Percentiles rank a stretch among this genome's conserved stretches.
These are phyloP conservation scores for Heloderma charlesbogerti DNA, from an alignment of 2,113 vertebrate genomes.

Conservation along the genomic window DNA sequence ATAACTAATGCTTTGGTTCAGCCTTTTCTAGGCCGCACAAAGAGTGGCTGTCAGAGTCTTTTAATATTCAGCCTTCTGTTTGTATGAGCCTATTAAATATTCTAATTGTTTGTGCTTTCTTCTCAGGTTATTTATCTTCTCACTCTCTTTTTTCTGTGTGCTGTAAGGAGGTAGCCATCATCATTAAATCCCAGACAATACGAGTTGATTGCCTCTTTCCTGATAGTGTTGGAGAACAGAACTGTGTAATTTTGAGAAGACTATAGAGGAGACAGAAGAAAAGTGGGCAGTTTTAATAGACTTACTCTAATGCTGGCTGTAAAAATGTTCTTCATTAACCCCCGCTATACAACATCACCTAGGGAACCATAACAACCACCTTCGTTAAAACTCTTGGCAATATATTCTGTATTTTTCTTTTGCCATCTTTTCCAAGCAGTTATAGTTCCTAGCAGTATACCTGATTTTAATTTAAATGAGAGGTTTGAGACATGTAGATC, in stretches of 20 bases:
- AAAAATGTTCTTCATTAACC: slow-evolving; percentile 66
- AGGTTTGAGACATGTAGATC: background rate
- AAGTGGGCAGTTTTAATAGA: slow-evolving; percentile 65
- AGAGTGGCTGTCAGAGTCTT: background rate
- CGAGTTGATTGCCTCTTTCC: slow-evolving; percentile 71
- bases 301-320: slow-evolving; percentile 52
- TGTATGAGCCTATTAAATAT: slow-evolving; percentile 66
- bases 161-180: slow-evolving; percentile 65
- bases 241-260: slow-evolving; percentile 66
- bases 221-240: slow-evolving; percentile 65
- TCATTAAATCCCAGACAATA: slow-evolving; percentile 72
- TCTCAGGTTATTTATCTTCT: slow-evolving; percentile 67
- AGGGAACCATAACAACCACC: slow-evolving; percentile 30
- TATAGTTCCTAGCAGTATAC: background rate
- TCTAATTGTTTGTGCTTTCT: slow-evolving; percentile 65
- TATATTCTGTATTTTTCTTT: background rate
- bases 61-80: background rate
- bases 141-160: slow-evolving; percentile 23
- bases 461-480: background rate
- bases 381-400: slow-evolving; percentile 45
- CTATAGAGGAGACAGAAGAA: slow-evolving; percentile 57
- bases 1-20: background rate
- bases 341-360: slow-evolving; percentile 43
- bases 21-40: background rate
- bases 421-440: background rate